Base-by-base conservation (phyloP, 2,888 invertebrate species). In the Hirtodrosophila cameraria region DNA sequence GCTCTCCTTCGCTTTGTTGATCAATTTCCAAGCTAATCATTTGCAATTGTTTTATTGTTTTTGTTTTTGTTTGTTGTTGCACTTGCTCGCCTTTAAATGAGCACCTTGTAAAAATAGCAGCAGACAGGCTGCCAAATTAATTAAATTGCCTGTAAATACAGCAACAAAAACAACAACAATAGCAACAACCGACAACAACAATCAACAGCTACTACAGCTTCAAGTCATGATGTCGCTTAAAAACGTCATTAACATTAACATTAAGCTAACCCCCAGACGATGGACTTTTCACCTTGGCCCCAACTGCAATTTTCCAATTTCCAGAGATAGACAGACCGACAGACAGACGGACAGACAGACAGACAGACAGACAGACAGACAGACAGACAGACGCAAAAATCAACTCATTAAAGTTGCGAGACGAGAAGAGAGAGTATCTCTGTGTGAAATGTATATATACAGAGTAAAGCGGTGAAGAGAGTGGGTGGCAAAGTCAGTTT, bases 221-320 rank as follows among this genome's bases (percentile, higher is more conserved):
- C 39, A 43, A 80, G 80, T 69, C 71, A 68, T 80, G 77, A 77
- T 83, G 80, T 71, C 84, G 81, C 73, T 83, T 83, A 83, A 78
- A 78, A 77, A 61, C 85, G 59, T 79, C 82, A 84, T 79, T 79
- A 79, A 79, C 69, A 71, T 71, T 74, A 71, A 63, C 82, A 77
- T 84, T 78, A 77, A 61, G 63, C 80, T 79, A 84, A 81, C 63
- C 76, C 80, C 76, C 50, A 76, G 61, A 64, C 80, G 65, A 72
- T 67, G 52, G 85, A 81, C 78, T 79, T 79, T 79, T 84, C 78
- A 81, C 85, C 78, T 79, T 78, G 78, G 78, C 78, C 70, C 55
- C 72, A 27, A 23, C 65, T 68, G 84, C 84, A 78, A 78, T 84
- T 78, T 78, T 74, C 78, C 64, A 70, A 73, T 67, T n/a, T n/a